phyloP scores from a whole-genome alignment of 1,140 invertebrate genomes.

The Neodiprion fabricii region DNA sequence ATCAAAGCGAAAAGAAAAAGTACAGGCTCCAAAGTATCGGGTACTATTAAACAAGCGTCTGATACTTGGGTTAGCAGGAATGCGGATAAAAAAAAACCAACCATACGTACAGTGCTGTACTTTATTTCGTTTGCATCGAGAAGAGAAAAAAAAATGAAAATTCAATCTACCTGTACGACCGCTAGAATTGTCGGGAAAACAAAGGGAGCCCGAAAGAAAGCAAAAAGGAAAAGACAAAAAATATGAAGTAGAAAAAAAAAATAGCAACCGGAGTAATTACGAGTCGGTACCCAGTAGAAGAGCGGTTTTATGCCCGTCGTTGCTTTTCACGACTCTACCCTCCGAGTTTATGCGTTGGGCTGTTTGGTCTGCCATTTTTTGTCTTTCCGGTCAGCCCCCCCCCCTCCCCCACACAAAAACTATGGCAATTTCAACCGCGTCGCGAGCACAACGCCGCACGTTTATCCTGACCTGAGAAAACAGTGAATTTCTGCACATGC shows the following conservation, averaged over 20 bases:
- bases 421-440: neutral
- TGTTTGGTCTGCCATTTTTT: constrained; percentile 2
- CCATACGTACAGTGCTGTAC: no score
- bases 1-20: no score
- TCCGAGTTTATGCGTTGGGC: constrained; percentile 1
- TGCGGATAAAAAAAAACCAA: no score
- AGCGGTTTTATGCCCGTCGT: constrained; percentile 6
- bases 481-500: neutral
- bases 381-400: neutral
- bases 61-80: no score
- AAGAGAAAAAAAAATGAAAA: no score
- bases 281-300: neutral
- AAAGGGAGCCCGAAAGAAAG: neutral
- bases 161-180: no score
- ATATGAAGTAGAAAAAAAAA: neutral
- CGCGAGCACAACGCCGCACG: no score
- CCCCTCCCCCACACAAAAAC: neutral
- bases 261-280: neutral
- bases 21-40: no score
- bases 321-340: constrained; percentile 5
- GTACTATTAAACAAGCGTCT: no score
- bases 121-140: no score
- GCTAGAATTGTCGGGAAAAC: no score
- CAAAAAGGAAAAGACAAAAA: neutral
- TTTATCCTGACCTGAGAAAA: neutral